Base-by-base conservation (phyloP, 2,888 invertebrate species). In the Anagyrus pseudococci region DNA sequence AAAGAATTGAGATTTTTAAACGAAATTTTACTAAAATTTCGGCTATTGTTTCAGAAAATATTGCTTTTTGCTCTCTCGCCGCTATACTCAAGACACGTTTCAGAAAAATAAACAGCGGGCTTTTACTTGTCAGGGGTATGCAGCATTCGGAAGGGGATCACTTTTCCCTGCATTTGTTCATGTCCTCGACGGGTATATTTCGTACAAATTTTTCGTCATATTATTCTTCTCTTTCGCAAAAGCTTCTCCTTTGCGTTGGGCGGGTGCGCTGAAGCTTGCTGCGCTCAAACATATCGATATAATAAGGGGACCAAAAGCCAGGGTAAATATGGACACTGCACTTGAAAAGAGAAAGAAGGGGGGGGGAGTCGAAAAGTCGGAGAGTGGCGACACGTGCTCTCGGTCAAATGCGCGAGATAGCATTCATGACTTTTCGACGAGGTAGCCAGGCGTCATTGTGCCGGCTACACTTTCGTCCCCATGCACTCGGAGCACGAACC, bases 271-370 rank as follows among this genome's bases (percentile, higher is more conserved):
- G 46, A 33, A 29, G 46, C 62, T 58, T 37, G 26, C 3, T n/a
- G 17, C 25, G 19, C 52, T 71, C 73, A 73, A 74, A 73, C 68
- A 73, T 74, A 73, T 75, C 74, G 68, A 72, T 71, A 37, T n/a
- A 70, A 71, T 74, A 69, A 63, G 53, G 66, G 67, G 58, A 62
- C 67, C 61, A 59, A 15, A 40, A 19, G 22, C 40, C 40, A n/a
- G 50, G 61, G 71, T 71, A 74, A 76, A 75, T 75, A 74, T 75
- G 71, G 72, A 74, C 75, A 72, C 49, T 71, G 71, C 73, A 74
- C 74, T 76, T 68, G 68, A 73, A 33, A 15, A 2, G 13, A 15
- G 33, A 10, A 2, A 8, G 4, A 8, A 61, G 46, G 60, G 37
- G 40, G 46, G 61, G 44, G 62, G 29, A n/a, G 54, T 60, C 54